Evolutionary conservation across 1,140 invertebrate genomes (phyloP), one percentile per base, ranked within the genome.

Genomic region (Gryon sp.): DNA sequence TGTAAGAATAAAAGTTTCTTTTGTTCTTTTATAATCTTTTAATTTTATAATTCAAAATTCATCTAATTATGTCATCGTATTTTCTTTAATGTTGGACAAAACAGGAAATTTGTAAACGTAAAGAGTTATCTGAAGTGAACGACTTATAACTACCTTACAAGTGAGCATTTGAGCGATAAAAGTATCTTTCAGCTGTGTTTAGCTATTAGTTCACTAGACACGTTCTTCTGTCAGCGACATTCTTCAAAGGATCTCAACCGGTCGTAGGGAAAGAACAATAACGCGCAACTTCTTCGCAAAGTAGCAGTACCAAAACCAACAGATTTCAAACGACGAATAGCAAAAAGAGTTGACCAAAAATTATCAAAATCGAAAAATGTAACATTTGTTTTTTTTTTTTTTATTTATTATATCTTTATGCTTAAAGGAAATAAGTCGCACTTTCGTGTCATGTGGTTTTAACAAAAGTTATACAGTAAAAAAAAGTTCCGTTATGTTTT

Each of bases 171-270:
- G 22, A 72, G 40, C 48, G 57, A 72, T 62, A 62, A 62, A 62
- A 55, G 48, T 73, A 65, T 57, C 59, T 40, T 66, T 34, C 20
- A 28, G 52, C 36, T 40, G 30, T 50, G 53, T 60, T 74, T 66
- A 20, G 30, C 45, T 74, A 59, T 74, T 74, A 66, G 53, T 60
- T 52, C 53, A 6, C 70, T 8, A 36, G 16, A 38, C 70, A 74
- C 70, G 70, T 74, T 52, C 18, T 19, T n/a, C 45, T 46, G 66
- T 55, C 53, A 55, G 57, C 74, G 63, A 73, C 60, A 69, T 66
- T 77, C 69, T 80, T 75, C 68, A 65, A 66, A 75, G 70, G 65
- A 76, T 66, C 59, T 50, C 40, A 75, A 63, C 59, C 43, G 63
- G 60, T 70, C 32, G 57, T 50, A 48, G 69, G 65, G 70, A 69